Percentiles rank a stretch among this genome's conserved stretches.
These are phyloP conservation scores for Casuarius casuarius DNA, from an alignment of 2,113 vertebrate species.

Conservation along the genomic window DNA sequence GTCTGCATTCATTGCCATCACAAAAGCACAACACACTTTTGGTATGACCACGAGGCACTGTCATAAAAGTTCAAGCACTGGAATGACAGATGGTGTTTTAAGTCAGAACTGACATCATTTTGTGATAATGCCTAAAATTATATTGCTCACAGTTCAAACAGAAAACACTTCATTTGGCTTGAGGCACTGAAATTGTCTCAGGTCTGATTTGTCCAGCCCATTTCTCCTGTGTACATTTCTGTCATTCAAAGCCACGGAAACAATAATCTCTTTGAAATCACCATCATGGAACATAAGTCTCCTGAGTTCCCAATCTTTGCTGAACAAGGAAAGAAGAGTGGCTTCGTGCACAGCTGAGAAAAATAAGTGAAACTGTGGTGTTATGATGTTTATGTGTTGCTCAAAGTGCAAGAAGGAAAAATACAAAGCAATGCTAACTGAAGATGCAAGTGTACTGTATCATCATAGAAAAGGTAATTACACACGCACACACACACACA, in stretches of 20 bases:
- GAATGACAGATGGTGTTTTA: neutral
- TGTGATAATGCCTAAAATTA: neutral
- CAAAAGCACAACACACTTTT: neutral
- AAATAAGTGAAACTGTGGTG: neutral
- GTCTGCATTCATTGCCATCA: neutral
- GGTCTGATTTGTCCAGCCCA: neutral
- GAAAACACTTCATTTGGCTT: neutral
- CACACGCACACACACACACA: no score
- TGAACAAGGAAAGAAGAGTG: neutral
- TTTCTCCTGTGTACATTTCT: neutral
- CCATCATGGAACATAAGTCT: neutral
- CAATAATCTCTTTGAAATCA: neutral
- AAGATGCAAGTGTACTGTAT: neutral
- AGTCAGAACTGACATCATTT: neutral
- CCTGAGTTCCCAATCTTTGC: neutral
- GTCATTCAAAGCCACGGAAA: neutral
- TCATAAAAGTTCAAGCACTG: neutral
- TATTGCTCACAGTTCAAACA: neutral
- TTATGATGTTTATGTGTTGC: neutral
- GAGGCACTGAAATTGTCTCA: neutral
- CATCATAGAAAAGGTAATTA: neutral
- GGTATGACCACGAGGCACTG: neutral
- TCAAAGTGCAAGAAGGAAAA: neutral
- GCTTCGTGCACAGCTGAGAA: neutral
- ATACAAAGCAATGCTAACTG: neutral